These are phyloP conservation scores for Thecophora atra DNA, from an alignment of 2,888 invertebrate species.

Conservation along the genomic window DNA sequence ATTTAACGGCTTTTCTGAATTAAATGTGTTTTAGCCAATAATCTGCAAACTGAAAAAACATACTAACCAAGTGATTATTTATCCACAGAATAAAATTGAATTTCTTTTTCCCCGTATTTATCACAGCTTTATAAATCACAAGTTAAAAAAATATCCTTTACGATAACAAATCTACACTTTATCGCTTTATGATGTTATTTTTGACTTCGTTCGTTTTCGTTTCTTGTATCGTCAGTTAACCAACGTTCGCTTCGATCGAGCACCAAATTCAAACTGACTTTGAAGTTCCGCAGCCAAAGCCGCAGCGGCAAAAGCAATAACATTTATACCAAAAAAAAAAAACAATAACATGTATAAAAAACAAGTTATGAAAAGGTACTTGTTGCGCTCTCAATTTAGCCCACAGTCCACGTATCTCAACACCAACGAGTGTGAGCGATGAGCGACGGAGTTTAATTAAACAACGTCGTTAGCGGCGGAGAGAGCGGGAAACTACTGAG, in stretches of 20 bases:
- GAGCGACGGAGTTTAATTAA: neutral
- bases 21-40: neutral
- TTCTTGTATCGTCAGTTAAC: slow-evolving; percentile 30
- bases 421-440: slow-evolving; percentile 14
- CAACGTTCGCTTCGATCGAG: slow-evolving; percentile 63
- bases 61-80: slow-evolving; percentile 11
- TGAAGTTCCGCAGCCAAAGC: slow-evolving; percentile 42
- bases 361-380: slow-evolving; percentile 48
- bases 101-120: no score
- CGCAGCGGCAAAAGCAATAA: neutral
- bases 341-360: slow-evolving; percentile 58
- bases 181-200: slow-evolving; percentile 31
- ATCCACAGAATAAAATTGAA: no score
- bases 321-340: slow-evolving; percentile 52
- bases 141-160: neutral
- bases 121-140: slow-evolving; percentile 20
- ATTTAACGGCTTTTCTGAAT: neutral
- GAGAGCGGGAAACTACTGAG: neutral
- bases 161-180: slow-evolving; percentile 23
- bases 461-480: neutral
- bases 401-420: slow-evolving; percentile 41
- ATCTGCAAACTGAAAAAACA: neutral
- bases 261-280: slow-evolving; percentile 67
- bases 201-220: slow-evolving; percentile 40
- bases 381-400: slow-evolving; percentile 43